phyloP scores from a whole-genome alignment of 2,113 vertebrate species.

The Chascanopsetta lugubris region DNA sequence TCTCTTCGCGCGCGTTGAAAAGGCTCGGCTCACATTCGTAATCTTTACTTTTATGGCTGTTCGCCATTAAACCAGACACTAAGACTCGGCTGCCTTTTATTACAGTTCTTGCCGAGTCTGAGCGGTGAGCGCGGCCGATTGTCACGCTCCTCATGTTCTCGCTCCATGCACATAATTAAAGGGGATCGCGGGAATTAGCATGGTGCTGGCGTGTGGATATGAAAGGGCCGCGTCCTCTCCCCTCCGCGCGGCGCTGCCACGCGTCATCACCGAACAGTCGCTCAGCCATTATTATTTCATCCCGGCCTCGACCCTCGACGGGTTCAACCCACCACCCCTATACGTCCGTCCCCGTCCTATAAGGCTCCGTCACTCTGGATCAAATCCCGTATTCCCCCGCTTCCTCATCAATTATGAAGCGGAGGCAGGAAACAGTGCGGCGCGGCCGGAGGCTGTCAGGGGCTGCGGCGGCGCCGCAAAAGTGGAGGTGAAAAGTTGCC shows the following conservation, averaged over 20 bases:
- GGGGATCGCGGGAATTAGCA: slow-evolving; percentile 3
- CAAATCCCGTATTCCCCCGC: slow-evolving; percentile 60
- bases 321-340: slow-evolving; percentile 36
- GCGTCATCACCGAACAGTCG: slow-evolving; percentile 10
- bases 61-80: background rate
- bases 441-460: slow-evolving; percentile 61
- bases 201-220: slow-evolving; percentile 21
- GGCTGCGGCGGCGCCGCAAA: slow-evolving; percentile 29
- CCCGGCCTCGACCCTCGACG: slow-evolving; percentile 15
- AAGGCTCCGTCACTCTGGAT: slow-evolving; percentile 53
- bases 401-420: slow-evolving; percentile 74
- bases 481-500: slow-evolving; percentile 53
- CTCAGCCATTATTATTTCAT: slow-evolving; percentile 30
- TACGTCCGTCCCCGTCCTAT: slow-evolving; percentile 38
- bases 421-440: slow-evolving; percentile 63
- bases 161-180: slow-evolving; percentile 6
- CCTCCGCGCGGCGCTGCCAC: background rate
- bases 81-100: background rate
- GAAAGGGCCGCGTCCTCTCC: slow-evolving; percentile 2
- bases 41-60: background rate
- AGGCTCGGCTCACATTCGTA: background rate
- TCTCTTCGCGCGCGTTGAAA: background rate
- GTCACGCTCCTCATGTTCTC: background rate
- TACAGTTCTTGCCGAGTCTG: slow-evolving; percentile 1
- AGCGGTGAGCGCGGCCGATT: slow-evolving; percentile 16